Percentiles rank a stretch among this genome's conserved stretches.
Evolutionary conservation across 2,888 invertebrate species (phyloP).

Genomic region (Tipula confusa): DNA sequence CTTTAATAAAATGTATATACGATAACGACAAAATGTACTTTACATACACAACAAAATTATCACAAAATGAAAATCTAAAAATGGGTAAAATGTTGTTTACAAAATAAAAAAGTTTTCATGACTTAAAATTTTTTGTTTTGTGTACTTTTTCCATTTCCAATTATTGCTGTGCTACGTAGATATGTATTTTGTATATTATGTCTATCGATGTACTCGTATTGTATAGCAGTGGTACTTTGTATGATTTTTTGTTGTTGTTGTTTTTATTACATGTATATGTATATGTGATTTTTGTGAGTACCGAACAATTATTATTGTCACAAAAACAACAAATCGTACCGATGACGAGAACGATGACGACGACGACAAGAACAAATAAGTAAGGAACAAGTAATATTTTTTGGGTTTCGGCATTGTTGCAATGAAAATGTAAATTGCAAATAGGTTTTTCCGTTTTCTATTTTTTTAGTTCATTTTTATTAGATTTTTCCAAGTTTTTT

Average conservation of each 20-base stretch:
- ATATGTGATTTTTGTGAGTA: not conserved
- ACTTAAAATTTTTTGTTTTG: not conserved
- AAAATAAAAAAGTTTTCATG: slow-evolving; percentile 3
- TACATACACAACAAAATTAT: slow-evolving; percentile 20
- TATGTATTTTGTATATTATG: not conserved
- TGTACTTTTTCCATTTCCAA: not conserved
- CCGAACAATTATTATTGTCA: not conserved
- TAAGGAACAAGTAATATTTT: not conserved
- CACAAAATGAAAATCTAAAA: slow-evolving; percentile 25
- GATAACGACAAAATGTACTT: slow-evolving; percentile 21
- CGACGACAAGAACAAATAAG: not conserved
- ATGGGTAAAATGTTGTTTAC: not conserved
- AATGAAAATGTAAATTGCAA: not conserved
- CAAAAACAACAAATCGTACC: not conserved
- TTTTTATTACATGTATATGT: not conserved
- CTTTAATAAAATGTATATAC: slow-evolving; percentile 8
- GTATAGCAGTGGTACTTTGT: not conserved
- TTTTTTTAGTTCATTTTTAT: not conserved
- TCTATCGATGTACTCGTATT: not conserved
- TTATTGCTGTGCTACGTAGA: not conserved
- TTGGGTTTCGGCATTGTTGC: not conserved
- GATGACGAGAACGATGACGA: not conserved
- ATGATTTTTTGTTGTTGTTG: not conserved
- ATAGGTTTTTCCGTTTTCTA: not conserved
- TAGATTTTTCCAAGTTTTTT: not conserved